Evolutionary conservation across 2,797 vertebrate species (phyloP).

Genomic region (Valencia hispanica): DNA sequence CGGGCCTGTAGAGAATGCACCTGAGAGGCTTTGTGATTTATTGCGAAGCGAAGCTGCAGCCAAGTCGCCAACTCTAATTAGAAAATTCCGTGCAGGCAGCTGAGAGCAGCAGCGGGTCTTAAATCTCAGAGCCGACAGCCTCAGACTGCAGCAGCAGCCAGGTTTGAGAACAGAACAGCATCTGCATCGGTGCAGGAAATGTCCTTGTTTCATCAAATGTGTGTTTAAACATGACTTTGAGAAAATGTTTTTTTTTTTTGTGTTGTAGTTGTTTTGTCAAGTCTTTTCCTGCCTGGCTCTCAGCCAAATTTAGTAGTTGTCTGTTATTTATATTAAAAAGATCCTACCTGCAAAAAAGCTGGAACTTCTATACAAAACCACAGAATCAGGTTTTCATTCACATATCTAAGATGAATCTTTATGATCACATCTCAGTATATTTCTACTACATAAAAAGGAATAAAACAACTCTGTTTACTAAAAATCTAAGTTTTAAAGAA

Average conservation of each 20-base stretch:
- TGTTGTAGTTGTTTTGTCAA: neutral
- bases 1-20: constrained; percentile 71
- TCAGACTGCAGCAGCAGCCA: constrained; percentile 67
- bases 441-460: neutral
- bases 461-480: too few species aligned
- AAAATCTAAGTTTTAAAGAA: neutral
- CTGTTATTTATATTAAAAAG: neutral
- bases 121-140: constrained; percentile 73
- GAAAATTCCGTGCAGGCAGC: constrained; percentile 82
- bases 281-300: neutral
- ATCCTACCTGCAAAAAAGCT: neutral
- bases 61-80: constrained; percentile 84
- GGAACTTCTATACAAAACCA: neutral
- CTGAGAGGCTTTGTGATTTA: constrained; percentile 83
- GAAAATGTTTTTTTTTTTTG: neutral
- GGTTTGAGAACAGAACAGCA: constrained; percentile 31
- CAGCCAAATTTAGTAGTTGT: neutral
- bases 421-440: neutral
- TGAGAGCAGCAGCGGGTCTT: constrained; percentile 74
- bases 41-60: constrained; percentile 76
- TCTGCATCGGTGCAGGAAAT: constrained; percentile 5
- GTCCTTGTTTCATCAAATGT: neutral
- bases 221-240: neutral
- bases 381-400: neutral
- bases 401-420: neutral